A percentile compares a stretch with the other conserved stretches of the same genome.
Evolutionary conservation across 2,888 invertebrate species (phyloP).

Genomic region (Idaea straminata): DNA sequence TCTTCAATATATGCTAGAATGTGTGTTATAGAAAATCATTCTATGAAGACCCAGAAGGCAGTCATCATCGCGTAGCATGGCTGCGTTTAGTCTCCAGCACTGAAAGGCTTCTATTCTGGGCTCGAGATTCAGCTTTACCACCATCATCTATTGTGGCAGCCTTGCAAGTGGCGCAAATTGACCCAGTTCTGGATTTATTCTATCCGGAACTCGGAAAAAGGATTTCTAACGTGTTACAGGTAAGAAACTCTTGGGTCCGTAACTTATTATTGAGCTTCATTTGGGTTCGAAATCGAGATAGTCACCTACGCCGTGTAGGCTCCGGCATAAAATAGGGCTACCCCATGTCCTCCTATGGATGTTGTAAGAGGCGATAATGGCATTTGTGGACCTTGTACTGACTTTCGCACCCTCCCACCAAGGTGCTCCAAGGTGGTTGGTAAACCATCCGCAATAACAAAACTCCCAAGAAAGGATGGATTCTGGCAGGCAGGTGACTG

Average conservation of each 20-base stretch:
- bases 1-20: not conserved
- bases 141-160: slow-evolving; percentile 53
- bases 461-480: no score
- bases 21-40: slow-evolving; percentile 52
- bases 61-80: slow-evolving; percentile 57
- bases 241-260: slow-evolving; percentile 17
- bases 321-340: no score
- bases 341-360: no score
- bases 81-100: slow-evolving; percentile 50
- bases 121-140: slow-evolving; percentile 53
- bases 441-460: no score
- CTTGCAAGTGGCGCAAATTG: slow-evolving; percentile 56
- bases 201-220: slow-evolving; percentile 51
- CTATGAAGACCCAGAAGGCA: slow-evolving; percentile 40
- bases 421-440: no score
- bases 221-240: slow-evolving; percentile 50
- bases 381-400: no score
- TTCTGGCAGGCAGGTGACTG: no score
- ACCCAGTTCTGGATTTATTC: slow-evolving; percentile 58
- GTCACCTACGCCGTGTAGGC: no score
- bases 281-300: no score
- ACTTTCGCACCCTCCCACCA: no score
- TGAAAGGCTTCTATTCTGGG: slow-evolving; percentile 53
- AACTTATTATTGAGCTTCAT: not conserved
- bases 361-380: no score